Base-by-base conservation (phyloP, 1,140 invertebrate genomes). In the Apis mellifera region DNA sequence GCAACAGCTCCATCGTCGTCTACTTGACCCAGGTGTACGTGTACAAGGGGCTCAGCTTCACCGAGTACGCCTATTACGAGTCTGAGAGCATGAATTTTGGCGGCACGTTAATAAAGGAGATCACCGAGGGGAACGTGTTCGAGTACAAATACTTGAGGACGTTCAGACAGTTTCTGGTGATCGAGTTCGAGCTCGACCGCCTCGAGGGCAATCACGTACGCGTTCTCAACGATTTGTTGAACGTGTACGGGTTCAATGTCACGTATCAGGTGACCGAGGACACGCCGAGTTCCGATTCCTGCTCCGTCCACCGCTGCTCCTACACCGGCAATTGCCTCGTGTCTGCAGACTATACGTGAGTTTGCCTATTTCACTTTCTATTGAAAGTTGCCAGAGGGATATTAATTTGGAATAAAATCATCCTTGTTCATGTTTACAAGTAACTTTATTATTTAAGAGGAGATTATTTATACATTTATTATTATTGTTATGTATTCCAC, bases 171-270 rank as follows among this genome's bases (percentile, higher is more conserved):
- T 97, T 96, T 85, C 92, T 98, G 64, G 97, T 98, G 26, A 95
- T 98, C 50, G 96, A 97, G 65, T 96, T 99, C 89, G 94, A 95
- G 9, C 94, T 98, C 64, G 94, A 96, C 81, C 93, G 96, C 32
- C 94, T 97, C 73, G 97, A 97, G 87, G 97, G 97, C 9, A 96
- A 97, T 60, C 97, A 98, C 92, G 94, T 98, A 60, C 94, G 98
- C 2, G 97, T 97, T 0, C 92, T 98, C 62, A 96, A 97, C 86
- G 95, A 96, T 72, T 94, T 98, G 15, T 94, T 98, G 32, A 96
- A 98, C 84, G 97, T 98, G 5, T 98, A 97, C 90, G 98, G 98
- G 12, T 98, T 99, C 94, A 99, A 99, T 92, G 96, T 98, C 84
- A 98, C 98, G 9, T 98, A 98, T 91, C 97, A 98, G 90, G 96